A percentile compares a stretch with the other conserved stretches of the same genome.
Evolutionary conservation across 2,113 vertebrate genomes (phyloP).

Genomic region (Vulpes lagopus): DNA sequence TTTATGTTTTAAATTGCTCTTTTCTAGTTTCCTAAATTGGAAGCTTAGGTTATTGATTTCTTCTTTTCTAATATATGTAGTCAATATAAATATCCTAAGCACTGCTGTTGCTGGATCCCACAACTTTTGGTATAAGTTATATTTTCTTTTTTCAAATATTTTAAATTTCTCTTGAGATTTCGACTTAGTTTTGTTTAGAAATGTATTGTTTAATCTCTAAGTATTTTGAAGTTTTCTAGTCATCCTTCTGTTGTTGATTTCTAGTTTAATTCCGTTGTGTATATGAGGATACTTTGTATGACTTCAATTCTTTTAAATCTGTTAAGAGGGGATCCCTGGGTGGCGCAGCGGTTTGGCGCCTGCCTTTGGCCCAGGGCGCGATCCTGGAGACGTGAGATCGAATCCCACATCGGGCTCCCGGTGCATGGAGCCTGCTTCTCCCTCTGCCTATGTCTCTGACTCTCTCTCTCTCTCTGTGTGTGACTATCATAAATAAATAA

Average conservation of each 20-base stretch:
- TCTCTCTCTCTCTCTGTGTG: too few relatives aligned
- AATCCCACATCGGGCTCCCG: too few relatives aligned
- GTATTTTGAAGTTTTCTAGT: background rate
- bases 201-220: background rate
- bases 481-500: too few relatives aligned
- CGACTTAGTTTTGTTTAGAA: background rate
- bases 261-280: background rate
- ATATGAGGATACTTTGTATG: background rate
- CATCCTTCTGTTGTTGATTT: background rate
- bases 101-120: background rate
- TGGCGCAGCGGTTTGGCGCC: too few relatives aligned
- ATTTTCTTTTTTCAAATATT: conserved; percentile 5
- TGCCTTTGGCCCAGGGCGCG: too few relatives aligned
- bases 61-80: background rate
- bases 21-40: background rate
- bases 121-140: background rate
- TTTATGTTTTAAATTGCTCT: background rate
- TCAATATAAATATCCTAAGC: background rate
- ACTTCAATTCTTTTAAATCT: background rate
- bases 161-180: background rate
- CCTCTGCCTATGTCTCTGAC: too few relatives aligned
- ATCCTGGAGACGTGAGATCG: too few relatives aligned
- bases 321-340: too few relatives aligned
- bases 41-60: background rate
- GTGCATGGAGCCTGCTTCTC: too few relatives aligned